A percentile compares a stretch with the other conserved stretches of the same genome.
Evolutionary conservation across 2,888 invertebrate genomes (phyloP).

Genomic region (Quadroppia sp.): DNA sequence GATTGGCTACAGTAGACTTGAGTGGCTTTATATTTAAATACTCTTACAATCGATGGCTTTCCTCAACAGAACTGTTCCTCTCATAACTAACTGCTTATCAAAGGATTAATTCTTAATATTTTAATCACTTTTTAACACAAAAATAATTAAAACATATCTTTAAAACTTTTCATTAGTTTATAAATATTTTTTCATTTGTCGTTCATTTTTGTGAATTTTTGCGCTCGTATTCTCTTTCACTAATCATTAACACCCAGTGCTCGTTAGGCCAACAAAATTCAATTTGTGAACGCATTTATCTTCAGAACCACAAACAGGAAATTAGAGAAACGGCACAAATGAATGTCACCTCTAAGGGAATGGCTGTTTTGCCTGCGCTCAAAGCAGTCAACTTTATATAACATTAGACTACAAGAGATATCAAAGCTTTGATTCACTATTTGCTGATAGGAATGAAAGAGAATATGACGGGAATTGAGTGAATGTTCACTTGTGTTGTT

Average conservation of each 20-base stretch:
- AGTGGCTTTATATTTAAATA: constrained; percentile 17
- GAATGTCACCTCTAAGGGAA: constrained; percentile 16
- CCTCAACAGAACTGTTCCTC: too few relatives aligned
- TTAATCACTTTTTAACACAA: neutral
- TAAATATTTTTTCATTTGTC: too few relatives aligned
- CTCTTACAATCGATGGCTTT: neutral
- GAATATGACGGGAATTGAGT: constrained; percentile 18
- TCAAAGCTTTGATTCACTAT: neutral
- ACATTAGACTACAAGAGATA: neutral
- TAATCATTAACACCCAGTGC: neutral
- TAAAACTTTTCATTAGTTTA: neutral
- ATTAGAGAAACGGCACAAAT: constrained; percentile 29
- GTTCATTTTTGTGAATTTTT: too few relatives aligned
- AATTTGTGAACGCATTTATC: constrained; percentile 20
- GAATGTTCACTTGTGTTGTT: neutral
- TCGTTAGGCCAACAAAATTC: neutral
- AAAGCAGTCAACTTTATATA: neutral
- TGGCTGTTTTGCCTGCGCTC: neutral
- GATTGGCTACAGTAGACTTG: constrained; percentile 21
- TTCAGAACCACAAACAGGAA: constrained; percentile 14
- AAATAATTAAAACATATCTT: neutral
- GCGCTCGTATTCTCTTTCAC: too few relatives aligned
- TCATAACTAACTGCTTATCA: neutral
- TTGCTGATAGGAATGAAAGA: constrained; percentile 21
- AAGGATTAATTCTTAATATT: constrained; percentile 14